A percentile compares a stretch with the other conserved stretches of the same genome.
Conservation (phyloP, 2,797 vertebrate species). For the Rhinichthys osculus region DNA sequence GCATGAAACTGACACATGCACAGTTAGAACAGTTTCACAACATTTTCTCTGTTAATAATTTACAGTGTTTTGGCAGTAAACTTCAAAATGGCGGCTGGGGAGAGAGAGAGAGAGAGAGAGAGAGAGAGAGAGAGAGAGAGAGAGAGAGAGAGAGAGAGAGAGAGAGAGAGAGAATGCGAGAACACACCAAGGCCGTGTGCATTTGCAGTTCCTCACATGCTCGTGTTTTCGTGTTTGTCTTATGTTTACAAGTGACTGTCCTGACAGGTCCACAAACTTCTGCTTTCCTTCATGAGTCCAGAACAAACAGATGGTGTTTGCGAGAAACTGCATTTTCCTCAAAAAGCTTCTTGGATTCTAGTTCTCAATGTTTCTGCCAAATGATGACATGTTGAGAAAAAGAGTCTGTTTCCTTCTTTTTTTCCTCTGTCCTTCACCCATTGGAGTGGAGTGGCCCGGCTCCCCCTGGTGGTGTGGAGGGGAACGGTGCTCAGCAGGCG, state of each 20-base stretch:
- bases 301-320: constrained; percentile 45
- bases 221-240: constrained; percentile 27
- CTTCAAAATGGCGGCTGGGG: constrained; percentile 68
- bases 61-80: constrained; percentile 77
- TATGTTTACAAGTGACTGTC: constrained; percentile 32
- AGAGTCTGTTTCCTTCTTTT: constrained; percentile 53
- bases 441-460: constrained; percentile 28
- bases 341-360: no score
- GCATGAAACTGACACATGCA: constrained; percentile 77
- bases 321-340: no score
- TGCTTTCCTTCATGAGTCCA: constrained; percentile 33
- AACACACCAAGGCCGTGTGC: constrained; percentile 65
- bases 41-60: constrained; percentile 59
- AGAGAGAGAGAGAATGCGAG: constrained; percentile 19
- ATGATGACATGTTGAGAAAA: constrained; percentile 33
- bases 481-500: constrained; percentile 86
- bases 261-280: constrained; percentile 17
- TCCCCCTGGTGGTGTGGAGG: constrained; percentile 50
- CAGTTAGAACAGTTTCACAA: constrained; percentile 68
- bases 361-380: constrained; percentile 50
- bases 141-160: constrained; percentile 11
- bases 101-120: constrained; percentile 11
- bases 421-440: constrained; percentile 61
- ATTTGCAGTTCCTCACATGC: constrained; percentile 42
- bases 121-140: constrained; percentile 11